These are phyloP conservation scores for Tinamus guttatus DNA, from an alignment of 2,113 vertebrate genomes.

Conservation along the genomic window DNA sequence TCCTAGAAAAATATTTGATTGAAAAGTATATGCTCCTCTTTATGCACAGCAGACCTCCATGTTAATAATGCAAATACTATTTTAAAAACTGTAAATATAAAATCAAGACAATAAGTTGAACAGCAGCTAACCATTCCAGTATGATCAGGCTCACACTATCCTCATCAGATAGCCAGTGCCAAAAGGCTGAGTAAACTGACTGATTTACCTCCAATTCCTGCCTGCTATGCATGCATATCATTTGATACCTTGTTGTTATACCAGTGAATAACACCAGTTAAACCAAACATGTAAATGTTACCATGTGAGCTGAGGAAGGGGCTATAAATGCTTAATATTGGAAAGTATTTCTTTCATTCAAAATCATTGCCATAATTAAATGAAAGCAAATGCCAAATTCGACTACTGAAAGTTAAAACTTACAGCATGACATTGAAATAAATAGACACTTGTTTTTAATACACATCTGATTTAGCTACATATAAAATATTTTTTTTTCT, in stretches of 20 bases:
- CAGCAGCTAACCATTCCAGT: not conserved
- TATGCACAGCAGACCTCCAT: not conserved
- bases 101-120: not conserved
- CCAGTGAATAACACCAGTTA: not conserved
- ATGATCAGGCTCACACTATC: not conserved
- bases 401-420: not conserved
- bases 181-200: not conserved
- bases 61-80: not conserved
- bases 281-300: not conserved
- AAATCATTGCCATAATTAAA: not conserved
- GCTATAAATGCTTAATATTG: not conserved
- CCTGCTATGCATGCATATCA: not conserved
- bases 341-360: not conserved
- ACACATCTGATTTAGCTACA: fast-evolving
- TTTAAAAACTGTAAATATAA: not conserved
- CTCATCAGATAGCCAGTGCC: not conserved
- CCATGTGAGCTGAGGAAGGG: not conserved
- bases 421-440: not conserved
- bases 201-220: not conserved
- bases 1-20: not conserved
- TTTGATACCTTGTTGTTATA: not conserved
- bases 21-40: not conserved
- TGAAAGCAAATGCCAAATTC: not conserved
- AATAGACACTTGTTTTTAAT: not conserved
- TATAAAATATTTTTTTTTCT: not conserved